phyloP scores from a whole-genome alignment of 2,797 vertebrate species.

The Telmatherina bonti region DNA sequence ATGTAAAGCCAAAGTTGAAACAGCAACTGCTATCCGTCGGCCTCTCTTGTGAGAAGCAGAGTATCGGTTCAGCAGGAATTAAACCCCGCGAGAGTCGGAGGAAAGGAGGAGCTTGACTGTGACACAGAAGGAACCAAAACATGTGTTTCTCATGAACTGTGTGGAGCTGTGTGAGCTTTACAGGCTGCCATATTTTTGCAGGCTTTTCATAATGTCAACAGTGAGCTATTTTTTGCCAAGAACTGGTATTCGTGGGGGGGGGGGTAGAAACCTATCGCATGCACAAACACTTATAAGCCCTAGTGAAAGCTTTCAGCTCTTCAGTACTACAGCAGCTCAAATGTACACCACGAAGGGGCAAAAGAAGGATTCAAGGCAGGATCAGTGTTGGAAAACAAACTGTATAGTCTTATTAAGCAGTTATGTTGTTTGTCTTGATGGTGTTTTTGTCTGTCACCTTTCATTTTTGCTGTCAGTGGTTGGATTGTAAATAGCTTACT shows the following conservation, averaged over 20 bases:
- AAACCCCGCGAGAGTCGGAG: slow-evolving; percentile 39
- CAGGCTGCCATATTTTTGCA: slow-evolving; percentile 78
- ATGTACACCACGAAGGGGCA: slow-evolving; percentile 57
- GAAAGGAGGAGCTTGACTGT: slow-evolving; percentile 42
- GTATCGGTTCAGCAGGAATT: slow-evolving; percentile 42
- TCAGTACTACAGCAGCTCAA: slow-evolving; percentile 60
- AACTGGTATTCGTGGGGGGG: slow-evolving; percentile 43
- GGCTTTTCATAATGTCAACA: slow-evolving; percentile 78
- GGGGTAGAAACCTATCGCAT: slow-evolving; percentile 63
- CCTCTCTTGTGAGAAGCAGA: slow-evolving; percentile 48
- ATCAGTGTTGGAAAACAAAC: slow-evolving; percentile 70
- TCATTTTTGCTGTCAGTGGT: slow-evolving; percentile 76
- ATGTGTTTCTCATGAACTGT: slow-evolving; percentile 78
- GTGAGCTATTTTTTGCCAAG: slow-evolving; percentile 71
- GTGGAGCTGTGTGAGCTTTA: slow-evolving; percentile 71
- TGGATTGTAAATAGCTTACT: slow-evolving; percentile 95
- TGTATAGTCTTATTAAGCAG: slow-evolving; percentile 76
- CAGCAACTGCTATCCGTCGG: slow-evolving; percentile 28
- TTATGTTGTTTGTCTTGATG: slow-evolving; percentile 83
- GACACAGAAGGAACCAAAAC: slow-evolving; percentile 64
- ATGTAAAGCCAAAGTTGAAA: slow-evolving; percentile 80
- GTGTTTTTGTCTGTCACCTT: slow-evolving; percentile 73
- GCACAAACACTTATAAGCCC: slow-evolving; percentile 69
- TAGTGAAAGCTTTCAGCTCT: slow-evolving; percentile 61
- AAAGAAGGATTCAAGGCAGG: slow-evolving; percentile 65